Percentiles rank a stretch among this genome's conserved stretches.
Conservation (phyloP, 2,888 invertebrate species). For the Trissonchulus latispiculum region DNA sequence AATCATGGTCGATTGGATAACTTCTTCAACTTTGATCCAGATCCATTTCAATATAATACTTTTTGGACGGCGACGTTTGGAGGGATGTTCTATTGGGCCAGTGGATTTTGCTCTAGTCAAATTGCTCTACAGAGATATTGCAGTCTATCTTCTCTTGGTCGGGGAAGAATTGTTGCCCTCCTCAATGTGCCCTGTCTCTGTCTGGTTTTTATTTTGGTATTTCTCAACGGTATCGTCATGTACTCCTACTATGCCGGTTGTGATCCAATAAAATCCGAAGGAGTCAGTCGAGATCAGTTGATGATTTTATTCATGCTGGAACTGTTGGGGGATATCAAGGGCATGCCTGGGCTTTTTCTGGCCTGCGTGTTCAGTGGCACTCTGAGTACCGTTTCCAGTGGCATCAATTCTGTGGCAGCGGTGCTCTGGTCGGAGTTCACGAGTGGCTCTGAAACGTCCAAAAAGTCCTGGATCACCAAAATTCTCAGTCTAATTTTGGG, state of each 20-base stretch:
- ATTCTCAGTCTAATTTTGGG: constrained; percentile 13
- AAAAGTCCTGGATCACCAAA: too few relatives aligned
- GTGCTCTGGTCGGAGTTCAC: constrained; percentile 11
- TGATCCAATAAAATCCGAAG: constrained; percentile 35
- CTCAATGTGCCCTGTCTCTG: constrained; percentile 20
- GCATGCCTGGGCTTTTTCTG: constrained; percentile 24
- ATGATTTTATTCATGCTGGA: constrained; percentile 22
- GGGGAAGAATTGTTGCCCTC: constrained; percentile 3
- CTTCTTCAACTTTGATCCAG: constrained; percentile 36
- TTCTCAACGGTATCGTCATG: constrained; percentile 35
- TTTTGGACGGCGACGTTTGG: constrained; percentile 42
- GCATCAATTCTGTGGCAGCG: constrained; percentile 25
- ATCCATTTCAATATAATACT: constrained; percentile 40
- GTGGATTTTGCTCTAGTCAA: constrained; percentile 21
- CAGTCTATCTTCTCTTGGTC: constrained; percentile 14
- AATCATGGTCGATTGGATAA: constrained; percentile 39
- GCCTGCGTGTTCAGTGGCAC: constrained; percentile 26
- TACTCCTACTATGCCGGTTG: constrained; percentile 36
- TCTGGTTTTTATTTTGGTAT: constrained; percentile 31
- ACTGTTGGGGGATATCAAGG: constrained; percentile 7
- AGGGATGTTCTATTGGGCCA: constrained; percentile 40
- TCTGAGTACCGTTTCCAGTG: constrained; percentile 25
- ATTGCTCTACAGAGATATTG: constrained; percentile 21
- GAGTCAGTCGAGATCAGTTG: constrained; percentile 28
- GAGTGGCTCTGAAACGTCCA: not conserved